Base-by-base conservation (phyloP, 2,113 vertebrate genomes). In the Oncorhynchus nerka region DNA sequence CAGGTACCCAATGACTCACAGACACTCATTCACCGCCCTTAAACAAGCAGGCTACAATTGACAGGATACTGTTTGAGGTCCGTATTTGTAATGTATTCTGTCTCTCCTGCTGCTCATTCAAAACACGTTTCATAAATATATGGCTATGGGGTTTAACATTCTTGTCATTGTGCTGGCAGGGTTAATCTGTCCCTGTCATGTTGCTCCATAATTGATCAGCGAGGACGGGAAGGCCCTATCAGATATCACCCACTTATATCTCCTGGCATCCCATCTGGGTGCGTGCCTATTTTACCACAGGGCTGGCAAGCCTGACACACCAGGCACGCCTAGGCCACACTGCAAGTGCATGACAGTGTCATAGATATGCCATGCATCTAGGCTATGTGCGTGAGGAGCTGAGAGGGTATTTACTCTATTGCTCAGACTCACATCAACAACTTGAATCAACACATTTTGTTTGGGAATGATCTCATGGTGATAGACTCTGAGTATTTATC, bases 131-230 rank as follows among this genome's bases (percentile, higher is more conserved):
- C 74, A 82, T 81, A 78, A 51, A 22, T 77, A 68, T 76, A 81
- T 51, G 49, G 4, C 49, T 13, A 5, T 51, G 49, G 49, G 11
- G 49, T 4, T 51, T 4, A 89, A 90, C 79, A 79, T 81, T 87
- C 87, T 77, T 55, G 88, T 91, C 90, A 90, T 88, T n/a, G 20
- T 62, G 89, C 86, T 85, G 86, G 79, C 86, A 80, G 80, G 82
- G 85, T 89, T 90, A 83, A 90, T 88, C 84, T 89, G 87, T 87
- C 89, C 88, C 89, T 87, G 90, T 89, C 87, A 90, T 83, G 79
- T 86, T 89, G 84, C 89, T 94, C 83, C 86, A 92, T 92, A 90
- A 92, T 93, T 92, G 82, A 91, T 88, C 83, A 88, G 16, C 16
- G 16, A 55, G 51, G 82, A 81, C 86, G 88, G 84, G 86, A 83